Percentiles rank a stretch among this genome's conserved stretches.
Evolutionary conservation across 2,113 vertebrate genomes (phyloP).

Genomic region (Pseudorasbora parva): DNA sequence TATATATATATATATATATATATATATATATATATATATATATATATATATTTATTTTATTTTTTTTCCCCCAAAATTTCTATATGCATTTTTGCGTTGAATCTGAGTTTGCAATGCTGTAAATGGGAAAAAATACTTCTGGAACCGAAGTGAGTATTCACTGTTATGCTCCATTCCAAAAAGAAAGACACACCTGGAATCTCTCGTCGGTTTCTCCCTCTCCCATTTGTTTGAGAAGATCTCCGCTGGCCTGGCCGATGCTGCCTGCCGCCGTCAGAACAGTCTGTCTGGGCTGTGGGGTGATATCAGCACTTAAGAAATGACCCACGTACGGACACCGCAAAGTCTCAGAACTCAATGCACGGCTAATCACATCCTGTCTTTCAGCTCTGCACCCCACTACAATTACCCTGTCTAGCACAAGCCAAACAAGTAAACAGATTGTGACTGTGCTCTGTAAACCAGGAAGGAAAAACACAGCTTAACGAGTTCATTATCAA

Average conservation of each 20-base stretch:
- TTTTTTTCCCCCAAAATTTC: neutral
- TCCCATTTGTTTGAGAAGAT: conserved; percentile 95
- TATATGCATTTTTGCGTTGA: neutral
- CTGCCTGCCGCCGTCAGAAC: conserved; percentile 96
- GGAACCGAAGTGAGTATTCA: neutral
- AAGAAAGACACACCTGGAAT: conserved; percentile 84
- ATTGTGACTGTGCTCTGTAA: conserved; percentile 33
- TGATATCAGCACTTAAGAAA: neutral
- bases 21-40: no score
- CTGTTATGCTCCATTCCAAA: neutral
- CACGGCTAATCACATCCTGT: conserved; percentile 23
- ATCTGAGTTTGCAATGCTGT: neutral
- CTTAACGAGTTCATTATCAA: conserved; percentile 32
- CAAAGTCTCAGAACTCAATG: neutral
- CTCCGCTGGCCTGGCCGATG: conserved; percentile 96
- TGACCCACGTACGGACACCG: neutral
- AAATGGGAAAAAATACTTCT: neutral
- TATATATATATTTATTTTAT: no score
- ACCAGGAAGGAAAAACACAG: conserved; percentile 17
- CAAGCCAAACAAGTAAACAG: conserved; percentile 35
- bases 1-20: no score
- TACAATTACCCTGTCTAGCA: conserved; percentile 24
- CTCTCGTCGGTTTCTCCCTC: conserved; percentile 96
- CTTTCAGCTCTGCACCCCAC: neutral
- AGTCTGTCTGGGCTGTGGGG: conserved; percentile 90